phyloP scores from a whole-genome alignment of 2,888 invertebrate genomes.

The Eupithecia abbreviata region DNA sequence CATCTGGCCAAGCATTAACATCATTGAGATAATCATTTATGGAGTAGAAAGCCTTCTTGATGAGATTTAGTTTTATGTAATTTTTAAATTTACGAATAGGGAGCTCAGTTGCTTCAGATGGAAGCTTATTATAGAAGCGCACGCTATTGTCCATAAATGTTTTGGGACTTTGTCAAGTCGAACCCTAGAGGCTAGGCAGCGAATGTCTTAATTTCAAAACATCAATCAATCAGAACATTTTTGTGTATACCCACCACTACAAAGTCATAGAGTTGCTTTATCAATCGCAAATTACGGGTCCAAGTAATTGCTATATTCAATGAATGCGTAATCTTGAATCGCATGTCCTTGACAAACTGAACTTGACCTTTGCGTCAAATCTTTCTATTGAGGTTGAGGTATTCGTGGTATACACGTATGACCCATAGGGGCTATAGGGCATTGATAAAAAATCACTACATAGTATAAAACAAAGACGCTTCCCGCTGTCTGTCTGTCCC shows the following conservation, averaged over 20 bases:
- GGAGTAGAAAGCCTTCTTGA: no score
- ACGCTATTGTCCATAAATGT: no score
- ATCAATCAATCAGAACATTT: neutral
- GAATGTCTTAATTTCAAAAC: neutral
- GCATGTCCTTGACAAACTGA: conserved; percentile 39
- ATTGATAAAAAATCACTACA: neutral
- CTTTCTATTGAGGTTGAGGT: conserved; percentile 13
- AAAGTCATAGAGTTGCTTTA: neutral
- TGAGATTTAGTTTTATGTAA: no score
- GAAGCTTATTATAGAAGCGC: no score
- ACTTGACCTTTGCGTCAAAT: conserved; percentile 43
- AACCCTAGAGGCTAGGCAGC: neutral
- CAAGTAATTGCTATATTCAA: neutral
- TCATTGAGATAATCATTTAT: no score
- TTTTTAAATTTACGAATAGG: no score
- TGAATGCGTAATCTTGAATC: conserved; percentile 42
- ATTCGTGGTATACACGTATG: neutral
- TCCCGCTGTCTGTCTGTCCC: no score
- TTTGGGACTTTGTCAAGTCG: no score
- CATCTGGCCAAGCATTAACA: no score
- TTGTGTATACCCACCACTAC: neutral
- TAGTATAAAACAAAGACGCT: no score
- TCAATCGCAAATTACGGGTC: neutral
- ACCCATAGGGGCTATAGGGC: neutral
- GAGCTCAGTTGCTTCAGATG: no score